These are phyloP conservation scores for Petrophora chlorosata DNA, from an alignment of 2,888 invertebrate species.

Conservation along the genomic window DNA sequence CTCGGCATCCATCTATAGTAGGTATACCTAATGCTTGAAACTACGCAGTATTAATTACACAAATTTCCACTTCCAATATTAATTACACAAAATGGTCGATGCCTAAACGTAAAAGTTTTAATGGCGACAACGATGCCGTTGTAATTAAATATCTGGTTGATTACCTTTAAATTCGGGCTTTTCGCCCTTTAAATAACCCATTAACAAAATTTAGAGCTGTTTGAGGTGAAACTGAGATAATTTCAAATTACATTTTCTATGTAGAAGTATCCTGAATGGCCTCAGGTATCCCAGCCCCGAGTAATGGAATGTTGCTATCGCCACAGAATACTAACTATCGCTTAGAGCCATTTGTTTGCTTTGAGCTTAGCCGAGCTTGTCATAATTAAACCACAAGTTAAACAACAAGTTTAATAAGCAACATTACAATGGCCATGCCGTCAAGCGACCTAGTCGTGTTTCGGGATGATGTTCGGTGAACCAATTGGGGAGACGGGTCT, in stretches of 20 bases:
- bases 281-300: background rate
- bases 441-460: too few species aligned
- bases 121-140: background rate
- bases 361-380: too few species aligned
- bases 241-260: constrained; percentile 7
- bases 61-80: too few species aligned
- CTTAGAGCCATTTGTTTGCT: background rate
- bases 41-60: background rate
- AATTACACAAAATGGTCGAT: background rate
- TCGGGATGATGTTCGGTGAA: too few species aligned
- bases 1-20: too few species aligned
- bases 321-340: too few species aligned
- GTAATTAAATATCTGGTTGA: constrained; percentile 13
- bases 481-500: too few species aligned
- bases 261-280: background rate
- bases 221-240: constrained; percentile 10
- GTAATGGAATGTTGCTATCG: background rate
- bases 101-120: background rate
- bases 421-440: too few species aligned
- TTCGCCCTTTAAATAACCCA: constrained; percentile 5
- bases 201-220: constrained; percentile 14
- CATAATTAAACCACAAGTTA: too few species aligned
- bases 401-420: too few species aligned
- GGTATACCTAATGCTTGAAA: too few species aligned
- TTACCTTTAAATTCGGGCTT: constrained; percentile 2